Percentiles rank a stretch among this genome's conserved stretches.
Evolutionary conservation across 2,113 vertebrate species (phyloP).

Genomic region (Caloenas nicobarica): DNA sequence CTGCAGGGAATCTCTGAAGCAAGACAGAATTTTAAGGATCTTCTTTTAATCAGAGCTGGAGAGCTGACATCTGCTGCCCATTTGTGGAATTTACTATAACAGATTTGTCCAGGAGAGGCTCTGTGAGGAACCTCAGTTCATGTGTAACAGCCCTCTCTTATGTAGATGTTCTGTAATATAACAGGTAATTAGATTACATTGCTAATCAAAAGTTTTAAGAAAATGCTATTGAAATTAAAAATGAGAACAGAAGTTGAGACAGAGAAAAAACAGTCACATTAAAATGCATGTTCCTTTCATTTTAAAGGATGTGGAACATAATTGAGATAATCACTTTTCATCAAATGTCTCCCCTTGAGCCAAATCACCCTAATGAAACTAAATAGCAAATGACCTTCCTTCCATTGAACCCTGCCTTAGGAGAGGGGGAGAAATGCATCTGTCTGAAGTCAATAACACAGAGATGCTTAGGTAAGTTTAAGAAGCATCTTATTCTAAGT

Average conservation of each 20-base stretch:
- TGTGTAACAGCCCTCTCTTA: conserved; percentile 11
- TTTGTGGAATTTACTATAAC: conserved; percentile 1
- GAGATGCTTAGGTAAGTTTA: conserved; percentile 44
- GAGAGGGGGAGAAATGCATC: background rate
- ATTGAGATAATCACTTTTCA: conserved; percentile 27
- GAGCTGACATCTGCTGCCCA: conserved; percentile 47
- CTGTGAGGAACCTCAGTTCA: background rate
- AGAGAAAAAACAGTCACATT: background rate
- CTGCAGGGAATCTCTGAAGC: background rate
- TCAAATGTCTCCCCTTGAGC: conserved; percentile 26
- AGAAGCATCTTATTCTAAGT: background rate
- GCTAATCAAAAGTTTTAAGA: background rate
- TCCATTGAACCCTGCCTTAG: conserved; percentile 28
- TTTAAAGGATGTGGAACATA: background rate
- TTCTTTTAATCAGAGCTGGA: background rate
- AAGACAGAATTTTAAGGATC: conserved; percentile 13
- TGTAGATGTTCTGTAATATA: background rate
- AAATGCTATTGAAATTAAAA: background rate
- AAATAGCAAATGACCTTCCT: conserved; percentile 33
- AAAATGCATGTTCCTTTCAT: background rate
- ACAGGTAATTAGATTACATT: background rate
- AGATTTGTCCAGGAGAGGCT: background rate
- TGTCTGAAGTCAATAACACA: conserved; percentile 19
- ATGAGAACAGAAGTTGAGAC: background rate
- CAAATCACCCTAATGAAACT: conserved; percentile 32